Percentiles rank a stretch among this genome's conserved stretches.
Evolutionary conservation across 2,797 vertebrate genomes (phyloP).

Genomic region (Botia kubotai): DNA sequence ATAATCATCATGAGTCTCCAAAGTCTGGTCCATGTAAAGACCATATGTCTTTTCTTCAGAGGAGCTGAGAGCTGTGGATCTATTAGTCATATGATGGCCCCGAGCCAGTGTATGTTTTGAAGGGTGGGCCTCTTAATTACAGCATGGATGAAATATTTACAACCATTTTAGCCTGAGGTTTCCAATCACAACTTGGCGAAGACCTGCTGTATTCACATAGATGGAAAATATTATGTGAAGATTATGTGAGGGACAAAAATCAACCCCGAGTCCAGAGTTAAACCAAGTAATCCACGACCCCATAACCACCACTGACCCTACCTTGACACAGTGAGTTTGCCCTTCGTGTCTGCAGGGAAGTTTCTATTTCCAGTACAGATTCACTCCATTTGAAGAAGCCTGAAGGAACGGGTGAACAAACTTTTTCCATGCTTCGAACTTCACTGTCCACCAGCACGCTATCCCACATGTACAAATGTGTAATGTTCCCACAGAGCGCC

Average conservation of each 20-base stretch:
- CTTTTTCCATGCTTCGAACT: constrained; percentile 75
- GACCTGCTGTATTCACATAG: constrained; percentile 43
- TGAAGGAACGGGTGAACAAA: constrained; percentile 70
- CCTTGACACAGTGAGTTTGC: constrained; percentile 74
- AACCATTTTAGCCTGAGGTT: constrained; percentile 65
- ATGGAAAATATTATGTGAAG: constrained; percentile 22
- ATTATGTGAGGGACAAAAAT: constrained; percentile 6
- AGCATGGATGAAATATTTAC: constrained; percentile 76
- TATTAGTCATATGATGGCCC: constrained; percentile 67
- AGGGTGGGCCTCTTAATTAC: constrained; percentile 80
- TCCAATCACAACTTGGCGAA: constrained; percentile 68
- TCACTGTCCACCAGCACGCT: constrained; percentile 70
- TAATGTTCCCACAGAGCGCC: constrained; percentile 79
- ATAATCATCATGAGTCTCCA: constrained; percentile 27
- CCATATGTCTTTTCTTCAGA: constrained; percentile 41
- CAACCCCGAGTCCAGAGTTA: not conserved
- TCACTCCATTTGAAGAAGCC: constrained; percentile 78
- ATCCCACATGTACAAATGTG: constrained; percentile 81
- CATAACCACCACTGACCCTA: constrained; percentile 57
- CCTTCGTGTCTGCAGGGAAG: constrained; percentile 64
- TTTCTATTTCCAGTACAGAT: constrained; percentile 69
- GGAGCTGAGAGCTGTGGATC: constrained; percentile 41
- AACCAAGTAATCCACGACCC: constrained; percentile 15
- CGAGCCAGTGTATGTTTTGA: constrained; percentile 74
- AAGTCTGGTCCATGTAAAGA: constrained; percentile 3